Percentiles rank a stretch among this genome's conserved stretches.
Conservation (phyloP, 35 echinoderm and acorn worm species). For the Amphiura filiformis region DNA sequence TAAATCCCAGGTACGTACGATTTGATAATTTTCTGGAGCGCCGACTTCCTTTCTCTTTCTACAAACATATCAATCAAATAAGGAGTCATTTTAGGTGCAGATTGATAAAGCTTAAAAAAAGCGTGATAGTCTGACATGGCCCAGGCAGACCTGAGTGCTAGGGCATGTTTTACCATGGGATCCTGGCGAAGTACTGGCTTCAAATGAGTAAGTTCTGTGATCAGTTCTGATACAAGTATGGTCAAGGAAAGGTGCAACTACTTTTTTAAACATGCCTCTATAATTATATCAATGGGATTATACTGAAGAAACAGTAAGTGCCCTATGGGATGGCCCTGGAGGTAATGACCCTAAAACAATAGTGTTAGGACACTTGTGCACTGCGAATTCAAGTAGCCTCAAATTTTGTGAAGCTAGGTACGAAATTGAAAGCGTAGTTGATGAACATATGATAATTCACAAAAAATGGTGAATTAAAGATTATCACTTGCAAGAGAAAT, state of each 20-base stretch:
- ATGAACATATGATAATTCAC: too few relatives aligned
- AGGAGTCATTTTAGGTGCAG: constrained; percentile 74
- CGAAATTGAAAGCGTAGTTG: too few relatives aligned
- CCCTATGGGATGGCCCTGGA: not conserved
- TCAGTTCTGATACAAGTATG: constrained; percentile 54
- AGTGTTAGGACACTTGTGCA: too few relatives aligned
- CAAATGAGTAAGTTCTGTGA: constrained; percentile 65
- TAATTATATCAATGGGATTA: too few relatives aligned
- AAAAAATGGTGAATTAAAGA: too few relatives aligned
- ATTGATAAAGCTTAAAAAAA: constrained; percentile 88
- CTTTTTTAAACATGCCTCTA: not conserved
- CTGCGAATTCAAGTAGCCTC: too few relatives aligned
- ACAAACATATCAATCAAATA: constrained; percentile 96
- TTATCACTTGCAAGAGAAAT: too few relatives aligned
- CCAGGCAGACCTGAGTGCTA: constrained; percentile 80
- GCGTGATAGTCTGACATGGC: constrained; percentile 82
- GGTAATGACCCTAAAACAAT: too few relatives aligned
- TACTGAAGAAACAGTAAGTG: not conserved
- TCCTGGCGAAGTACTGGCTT: constrained; percentile 45
- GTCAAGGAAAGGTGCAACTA: not conserved
- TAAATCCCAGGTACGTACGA: constrained; percentile 99
- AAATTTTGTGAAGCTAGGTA: too few relatives aligned
- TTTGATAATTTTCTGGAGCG: constrained; percentile 71
- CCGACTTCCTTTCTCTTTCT: constrained; percentile 73
- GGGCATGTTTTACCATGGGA: constrained; percentile 75